Conservation (phyloP, 2,797 vertebrate species). For the Lindbergichthys nudifrons region DNA sequence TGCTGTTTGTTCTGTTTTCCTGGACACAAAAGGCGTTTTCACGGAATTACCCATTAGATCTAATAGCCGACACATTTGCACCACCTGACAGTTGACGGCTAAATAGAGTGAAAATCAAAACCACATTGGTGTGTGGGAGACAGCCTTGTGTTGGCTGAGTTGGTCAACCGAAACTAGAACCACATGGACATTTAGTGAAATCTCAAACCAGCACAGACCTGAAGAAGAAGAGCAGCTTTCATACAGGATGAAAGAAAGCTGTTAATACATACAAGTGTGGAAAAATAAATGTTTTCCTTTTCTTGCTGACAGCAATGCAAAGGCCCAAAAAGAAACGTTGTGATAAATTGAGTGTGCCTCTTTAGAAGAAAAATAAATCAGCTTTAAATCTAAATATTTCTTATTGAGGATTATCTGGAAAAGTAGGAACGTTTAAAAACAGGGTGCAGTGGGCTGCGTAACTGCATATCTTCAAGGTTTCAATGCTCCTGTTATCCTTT, state of each 20-base stretch:
- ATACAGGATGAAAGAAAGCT: neutral
- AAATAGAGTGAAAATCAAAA: slow-evolving; percentile 30
- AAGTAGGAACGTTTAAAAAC: no score
- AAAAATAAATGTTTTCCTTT: neutral
- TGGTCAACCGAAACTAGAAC: slow-evolving; percentile 25
- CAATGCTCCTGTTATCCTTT: no score
- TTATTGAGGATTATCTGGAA: no score
- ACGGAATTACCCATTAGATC: neutral
- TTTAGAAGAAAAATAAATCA: no score
- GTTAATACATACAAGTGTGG: neutral
- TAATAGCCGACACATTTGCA: slow-evolving; percentile 42
- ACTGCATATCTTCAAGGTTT: no score
- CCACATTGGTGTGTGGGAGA: slow-evolving; percentile 26
- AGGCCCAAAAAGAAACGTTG: no score
- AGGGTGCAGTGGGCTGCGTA: no score
- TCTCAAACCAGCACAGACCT: neutral
- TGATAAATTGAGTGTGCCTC: no score
- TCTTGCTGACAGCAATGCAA: no score
- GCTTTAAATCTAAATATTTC: no score
- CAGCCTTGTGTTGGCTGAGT: neutral
- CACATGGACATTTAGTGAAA: slow-evolving; percentile 30
- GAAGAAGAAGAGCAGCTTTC: neutral
- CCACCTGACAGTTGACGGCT: slow-evolving; percentile 7
- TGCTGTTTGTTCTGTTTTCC: neutral
- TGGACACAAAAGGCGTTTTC: neutral